These are phyloP conservation scores for Capitulum mitella DNA, from an alignment of 2,888 invertebrate species.

Conservation along the genomic window DNA sequence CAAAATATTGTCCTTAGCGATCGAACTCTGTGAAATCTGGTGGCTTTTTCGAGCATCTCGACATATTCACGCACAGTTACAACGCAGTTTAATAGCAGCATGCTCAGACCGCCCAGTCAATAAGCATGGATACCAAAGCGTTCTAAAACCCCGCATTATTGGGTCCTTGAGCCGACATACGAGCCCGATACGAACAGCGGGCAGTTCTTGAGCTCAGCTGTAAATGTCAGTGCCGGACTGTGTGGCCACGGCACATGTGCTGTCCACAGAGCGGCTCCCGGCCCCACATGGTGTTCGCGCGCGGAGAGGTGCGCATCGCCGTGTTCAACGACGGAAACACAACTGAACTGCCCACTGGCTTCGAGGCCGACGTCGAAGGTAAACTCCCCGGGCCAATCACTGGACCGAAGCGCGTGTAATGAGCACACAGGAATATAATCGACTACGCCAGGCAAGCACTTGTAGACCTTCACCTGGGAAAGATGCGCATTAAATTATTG, in stretches of 20 bases:
- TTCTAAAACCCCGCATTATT: neutral
- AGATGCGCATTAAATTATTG: no score
- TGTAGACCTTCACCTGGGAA: no score
- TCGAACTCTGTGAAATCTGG: no score
- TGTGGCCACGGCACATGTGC: neutral
- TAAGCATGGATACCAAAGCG: no score
- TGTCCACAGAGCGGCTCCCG: conserved; percentile 35
- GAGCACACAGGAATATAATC: no score
- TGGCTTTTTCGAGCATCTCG: no score
- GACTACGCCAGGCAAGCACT: no score
- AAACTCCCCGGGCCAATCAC: no score
- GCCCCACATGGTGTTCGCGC: conserved; percentile 39
- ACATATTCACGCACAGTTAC: no score
- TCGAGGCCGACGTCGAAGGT: conserved; percentile 38
- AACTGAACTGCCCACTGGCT: conserved; percentile 36
- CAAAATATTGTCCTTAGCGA: neutral
- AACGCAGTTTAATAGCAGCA: neutral
- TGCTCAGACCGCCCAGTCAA: no score
- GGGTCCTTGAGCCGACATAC: neutral
- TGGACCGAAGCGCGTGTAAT: no score
- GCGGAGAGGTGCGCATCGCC: conserved; percentile 36
- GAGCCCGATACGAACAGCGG: neutral
- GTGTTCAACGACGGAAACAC: conserved; percentile 36
- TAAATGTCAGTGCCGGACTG: neutral
- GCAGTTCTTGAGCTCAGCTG: neutral